Evolutionary conservation across 2,113 vertebrate species (phyloP).

Genomic region (Vulpes lagopus): DNA sequence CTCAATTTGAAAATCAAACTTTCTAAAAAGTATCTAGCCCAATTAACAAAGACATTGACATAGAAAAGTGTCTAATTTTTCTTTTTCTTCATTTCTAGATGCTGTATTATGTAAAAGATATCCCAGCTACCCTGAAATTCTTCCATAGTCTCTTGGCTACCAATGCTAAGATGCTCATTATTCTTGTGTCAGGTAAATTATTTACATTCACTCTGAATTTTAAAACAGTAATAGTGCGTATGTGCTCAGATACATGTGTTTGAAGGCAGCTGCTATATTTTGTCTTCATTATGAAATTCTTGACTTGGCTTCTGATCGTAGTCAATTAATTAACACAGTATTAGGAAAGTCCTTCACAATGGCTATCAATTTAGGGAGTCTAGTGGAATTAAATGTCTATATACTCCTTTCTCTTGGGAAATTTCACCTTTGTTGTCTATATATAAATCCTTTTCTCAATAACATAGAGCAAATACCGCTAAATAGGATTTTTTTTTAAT

Average conservation of each 20-base stretch:
- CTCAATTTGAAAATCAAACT: conserved; percentile 42
- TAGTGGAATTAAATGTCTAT: background rate
- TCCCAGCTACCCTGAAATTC: conserved; percentile 90
- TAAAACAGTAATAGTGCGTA: background rate
- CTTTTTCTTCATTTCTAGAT: conserved; percentile 82
- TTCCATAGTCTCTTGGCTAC: conserved; percentile 91
- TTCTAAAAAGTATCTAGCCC: background rate
- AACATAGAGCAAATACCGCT: background rate
- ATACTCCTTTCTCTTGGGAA: background rate
- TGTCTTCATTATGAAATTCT: background rate
- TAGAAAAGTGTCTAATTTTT: background rate
- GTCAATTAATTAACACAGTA: background rate
- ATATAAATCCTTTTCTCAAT: background rate
- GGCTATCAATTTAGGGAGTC: background rate
- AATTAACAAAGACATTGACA: conserved; percentile 8
- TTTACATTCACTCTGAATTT: background rate
- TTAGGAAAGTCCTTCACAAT: background rate
- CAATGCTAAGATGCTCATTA: conserved; percentile 92
- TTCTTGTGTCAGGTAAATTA: conserved; percentile 93
- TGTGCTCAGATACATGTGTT: background rate
- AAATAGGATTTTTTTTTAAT: conserved; percentile 1
- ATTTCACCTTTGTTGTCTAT: conserved; percentile 1
- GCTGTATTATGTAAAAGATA: conserved; percentile 95
- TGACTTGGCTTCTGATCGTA: conserved; percentile 14
- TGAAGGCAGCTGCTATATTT: conserved; percentile 28